These are phyloP conservation scores for Romanogobio albipinnatus DNA, from an alignment of 2,113 vertebrate species.

Conservation along the genomic window DNA sequence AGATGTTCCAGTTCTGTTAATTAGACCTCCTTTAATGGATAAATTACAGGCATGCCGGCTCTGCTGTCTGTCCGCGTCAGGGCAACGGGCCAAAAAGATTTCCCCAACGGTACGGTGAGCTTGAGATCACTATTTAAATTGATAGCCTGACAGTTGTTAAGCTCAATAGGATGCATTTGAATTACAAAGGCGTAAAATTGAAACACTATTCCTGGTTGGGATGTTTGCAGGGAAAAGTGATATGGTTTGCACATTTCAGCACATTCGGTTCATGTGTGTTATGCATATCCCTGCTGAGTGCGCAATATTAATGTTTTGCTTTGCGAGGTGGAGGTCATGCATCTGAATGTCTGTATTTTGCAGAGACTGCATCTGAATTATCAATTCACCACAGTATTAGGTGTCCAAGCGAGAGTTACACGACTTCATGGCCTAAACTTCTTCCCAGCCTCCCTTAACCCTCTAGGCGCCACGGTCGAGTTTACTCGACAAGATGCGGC, in stretches of 20 bases:
- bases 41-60: constrained; percentile 24
- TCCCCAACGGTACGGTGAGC: not conserved
- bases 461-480: too few species aligned
- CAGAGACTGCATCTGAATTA: constrained; percentile 35
- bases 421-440: too few species aligned
- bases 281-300: constrained; percentile 34
- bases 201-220: not conserved
- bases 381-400: constrained; percentile 20
- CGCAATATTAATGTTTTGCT: not conserved
- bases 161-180: not conserved
- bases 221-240: not conserved
- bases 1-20: constrained; percentile 20
- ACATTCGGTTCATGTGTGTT: constrained; percentile 8
- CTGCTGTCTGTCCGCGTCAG: not conserved
- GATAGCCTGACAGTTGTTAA: not conserved
- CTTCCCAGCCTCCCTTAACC: too few species aligned
- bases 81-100: constrained; percentile 17
- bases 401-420: not conserved
- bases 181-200: constrained; percentile 8
- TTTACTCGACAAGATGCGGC: too few species aligned
- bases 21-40: constrained; percentile 21
- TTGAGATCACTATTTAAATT: constrained; percentile 10
- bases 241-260: not conserved
- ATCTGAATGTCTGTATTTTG: constrained; percentile 27
- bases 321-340: not conserved